Conservation (phyloP, 2,888 invertebrate genomes). For the Cenopis cana region DNA sequence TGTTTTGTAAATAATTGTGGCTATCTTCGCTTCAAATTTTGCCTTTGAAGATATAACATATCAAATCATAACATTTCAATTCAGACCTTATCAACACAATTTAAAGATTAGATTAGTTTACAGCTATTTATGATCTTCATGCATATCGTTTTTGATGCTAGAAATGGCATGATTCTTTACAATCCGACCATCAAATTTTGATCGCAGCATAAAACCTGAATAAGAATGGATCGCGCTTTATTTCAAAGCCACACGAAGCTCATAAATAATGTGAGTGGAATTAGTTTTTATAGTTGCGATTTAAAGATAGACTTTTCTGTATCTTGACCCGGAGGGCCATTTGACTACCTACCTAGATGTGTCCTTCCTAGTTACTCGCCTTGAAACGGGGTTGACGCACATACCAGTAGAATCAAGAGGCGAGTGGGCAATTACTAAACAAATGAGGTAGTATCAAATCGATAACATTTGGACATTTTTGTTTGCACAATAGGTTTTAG, state of each 20-base stretch:
- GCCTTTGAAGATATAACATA: not conserved
- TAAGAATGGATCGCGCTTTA: slow-evolving; percentile 28
- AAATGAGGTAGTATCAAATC: no score
- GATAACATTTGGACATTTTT: no score
- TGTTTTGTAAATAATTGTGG: not conserved
- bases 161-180: slow-evolving; percentile 13
- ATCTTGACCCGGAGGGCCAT: no score
- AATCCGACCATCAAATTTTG: slow-evolving; percentile 39
- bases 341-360: no score
- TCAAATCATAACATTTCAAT: not conserved
- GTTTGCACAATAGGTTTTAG: no score
- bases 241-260: slow-evolving; percentile 14
- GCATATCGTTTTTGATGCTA: slow-evolving; percentile 2
- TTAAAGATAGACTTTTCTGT: not conserved
- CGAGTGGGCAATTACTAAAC: no score
- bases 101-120: not conserved
- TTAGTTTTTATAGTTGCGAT: not conserved
- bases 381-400: no score
- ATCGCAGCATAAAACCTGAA: slow-evolving; percentile 34
- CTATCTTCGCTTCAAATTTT: not conserved
- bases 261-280: not conserved
- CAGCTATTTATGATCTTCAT: not conserved
- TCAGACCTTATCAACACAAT: not conserved
- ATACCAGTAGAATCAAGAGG: no score
- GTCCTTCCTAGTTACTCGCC: no score